phyloP scores from a whole-genome alignment of 2,888 invertebrate genomes.

The Allacma fusca region DNA sequence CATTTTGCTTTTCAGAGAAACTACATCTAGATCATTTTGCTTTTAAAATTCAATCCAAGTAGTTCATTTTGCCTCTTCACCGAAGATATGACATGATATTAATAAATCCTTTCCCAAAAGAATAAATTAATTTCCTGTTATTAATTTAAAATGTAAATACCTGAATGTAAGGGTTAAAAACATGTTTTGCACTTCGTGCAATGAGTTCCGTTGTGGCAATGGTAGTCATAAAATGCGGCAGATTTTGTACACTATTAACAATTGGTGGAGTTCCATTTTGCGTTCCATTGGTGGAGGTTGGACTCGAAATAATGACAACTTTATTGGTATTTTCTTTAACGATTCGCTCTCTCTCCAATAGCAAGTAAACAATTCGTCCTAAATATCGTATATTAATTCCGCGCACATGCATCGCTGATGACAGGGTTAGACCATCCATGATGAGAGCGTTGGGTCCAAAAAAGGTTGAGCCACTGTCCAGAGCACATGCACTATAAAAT shows the following conservation, averaged over 20 bases:
- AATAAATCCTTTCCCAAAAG: no score
- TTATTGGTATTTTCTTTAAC: constrained; percentile 49
- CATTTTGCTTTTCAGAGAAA: no score
- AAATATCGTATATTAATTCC: constrained; percentile 98
- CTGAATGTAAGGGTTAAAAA: constrained; percentile 91
- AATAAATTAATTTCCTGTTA: no score
- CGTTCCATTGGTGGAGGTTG: constrained; percentile 23
- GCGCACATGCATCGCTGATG: constrained; percentile 91
- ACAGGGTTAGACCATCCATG: constrained; percentile 91
- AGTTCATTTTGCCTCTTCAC: background rate
- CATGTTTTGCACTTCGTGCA: constrained; percentile 88
- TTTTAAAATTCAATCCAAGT: no score
- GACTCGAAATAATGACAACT: constrained; percentile 31
- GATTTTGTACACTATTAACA: constrained; percentile 48
- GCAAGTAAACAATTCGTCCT: constrained; percentile 68
- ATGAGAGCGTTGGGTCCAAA: constrained; percentile 61
- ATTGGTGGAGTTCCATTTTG: constrained; percentile 33
- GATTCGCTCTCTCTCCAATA: constrained; percentile 55
- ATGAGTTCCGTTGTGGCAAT: constrained; percentile 92
- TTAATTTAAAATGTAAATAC: constrained; percentile 65
- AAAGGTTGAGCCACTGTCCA: constrained; percentile 61
- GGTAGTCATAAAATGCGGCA: constrained; percentile 77
- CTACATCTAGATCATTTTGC: no score
- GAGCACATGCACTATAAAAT: constrained; percentile 59
- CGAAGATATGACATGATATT: no score